Percentiles rank a stretch among this genome's conserved stretches.
Evolutionary conservation across 2,888 invertebrate genomes (phyloP).

Genomic region (Melitaea athalia): DNA sequence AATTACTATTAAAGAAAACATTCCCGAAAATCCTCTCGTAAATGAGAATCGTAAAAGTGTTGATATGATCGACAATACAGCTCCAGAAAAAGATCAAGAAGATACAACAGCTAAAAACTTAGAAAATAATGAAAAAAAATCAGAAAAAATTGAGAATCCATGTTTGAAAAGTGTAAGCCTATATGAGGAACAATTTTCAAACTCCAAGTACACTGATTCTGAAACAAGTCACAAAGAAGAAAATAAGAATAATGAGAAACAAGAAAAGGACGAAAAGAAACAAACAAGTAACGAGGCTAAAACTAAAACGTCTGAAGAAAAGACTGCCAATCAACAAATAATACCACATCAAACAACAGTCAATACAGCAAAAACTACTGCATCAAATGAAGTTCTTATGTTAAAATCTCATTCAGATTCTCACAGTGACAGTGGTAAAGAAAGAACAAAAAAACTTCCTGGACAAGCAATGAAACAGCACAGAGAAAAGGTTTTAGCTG

Average conservation of each 20-base stretch:
- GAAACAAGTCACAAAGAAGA: constrained; percentile 48
- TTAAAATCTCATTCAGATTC: constrained; percentile 58
- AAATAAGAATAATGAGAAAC: constrained; percentile 11
- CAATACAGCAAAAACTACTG: not conserved
- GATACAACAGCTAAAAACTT: constrained; percentile 28
- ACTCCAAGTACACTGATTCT: constrained; percentile 51
- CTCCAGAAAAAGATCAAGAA: constrained; percentile 27
- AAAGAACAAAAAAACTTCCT: constrained; percentile 9
- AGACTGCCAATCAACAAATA: not conserved
- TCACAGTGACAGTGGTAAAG: constrained; percentile 40
- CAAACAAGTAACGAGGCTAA: not conserved
- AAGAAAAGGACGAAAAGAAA: not conserved
- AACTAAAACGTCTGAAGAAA: constrained; percentile 17
- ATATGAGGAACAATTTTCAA: constrained; percentile 60
- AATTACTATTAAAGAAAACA: constrained; percentile 6
- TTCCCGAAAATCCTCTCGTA: constrained; percentile 15
- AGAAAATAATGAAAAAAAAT: constrained; percentile 28
- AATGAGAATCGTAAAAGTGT: constrained; percentile 34
- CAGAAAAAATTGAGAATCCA: constrained; percentile 50
- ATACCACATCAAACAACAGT: not conserved
- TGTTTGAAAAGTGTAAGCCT: constrained; percentile 67
- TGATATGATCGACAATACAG: constrained; percentile 34
- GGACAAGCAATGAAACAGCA: constrained; percentile 43
- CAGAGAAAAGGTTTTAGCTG: constrained; percentile 57
- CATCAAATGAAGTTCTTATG: constrained; percentile 47